A percentile compares a stretch with the other conserved stretches of the same genome.
Evolutionary conservation across 2,797 vertebrate species (phyloP).

Genomic region (Thripadectes ignobilis): DNA sequence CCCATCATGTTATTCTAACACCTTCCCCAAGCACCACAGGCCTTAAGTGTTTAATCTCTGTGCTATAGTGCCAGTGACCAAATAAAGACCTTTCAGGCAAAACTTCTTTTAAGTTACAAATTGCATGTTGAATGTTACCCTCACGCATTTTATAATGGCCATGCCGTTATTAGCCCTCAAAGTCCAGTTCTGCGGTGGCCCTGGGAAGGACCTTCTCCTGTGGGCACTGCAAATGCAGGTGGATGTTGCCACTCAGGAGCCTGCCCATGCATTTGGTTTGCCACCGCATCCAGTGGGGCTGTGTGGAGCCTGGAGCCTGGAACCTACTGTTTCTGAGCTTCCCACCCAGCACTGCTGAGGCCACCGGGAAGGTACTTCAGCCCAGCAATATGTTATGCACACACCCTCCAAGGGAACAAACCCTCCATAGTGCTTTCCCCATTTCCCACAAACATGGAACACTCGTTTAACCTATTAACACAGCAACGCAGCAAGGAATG

Average conservation of each 20-base stretch:
- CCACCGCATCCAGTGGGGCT: not conserved
- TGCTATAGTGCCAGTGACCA: not conserved
- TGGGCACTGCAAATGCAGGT: not conserved
- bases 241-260: not conserved
- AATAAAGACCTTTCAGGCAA: not conserved
- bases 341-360: not conserved
- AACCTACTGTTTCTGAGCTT: not conserved
- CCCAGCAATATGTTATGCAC: not conserved
- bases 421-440: not conserved
- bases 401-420: fast-evolving
- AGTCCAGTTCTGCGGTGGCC: not conserved
- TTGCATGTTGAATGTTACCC: not conserved
- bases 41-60: not conserved
- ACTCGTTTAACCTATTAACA: not conserved
- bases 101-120: not conserved
- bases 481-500: not conserved
- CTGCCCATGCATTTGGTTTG: fast-evolving
- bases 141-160: not conserved
- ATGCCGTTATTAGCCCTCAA: fast-evolving
- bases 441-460: not conserved
- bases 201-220: not conserved
- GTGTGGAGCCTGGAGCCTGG: not conserved
- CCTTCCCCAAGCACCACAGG: not conserved
- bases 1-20: not conserved
- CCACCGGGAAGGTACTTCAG: not conserved